Base-by-base conservation (phyloP, 2,888 invertebrate genomes). In the Ypsolopha sequella region DNA sequence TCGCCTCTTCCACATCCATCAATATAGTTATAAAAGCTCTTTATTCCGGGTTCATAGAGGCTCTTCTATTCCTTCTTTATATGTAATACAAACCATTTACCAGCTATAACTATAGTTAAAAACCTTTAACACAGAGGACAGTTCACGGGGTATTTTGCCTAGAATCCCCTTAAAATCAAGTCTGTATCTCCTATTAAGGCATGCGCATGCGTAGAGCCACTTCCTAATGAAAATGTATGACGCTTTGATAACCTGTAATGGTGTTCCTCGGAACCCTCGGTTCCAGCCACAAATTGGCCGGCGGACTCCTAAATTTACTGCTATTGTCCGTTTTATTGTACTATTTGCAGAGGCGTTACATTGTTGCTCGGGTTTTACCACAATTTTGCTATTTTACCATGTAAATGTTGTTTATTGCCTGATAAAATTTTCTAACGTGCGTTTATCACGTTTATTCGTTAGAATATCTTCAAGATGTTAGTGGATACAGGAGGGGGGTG, bases 221-320 rank as follows among this genome's bases (percentile, higher is more conserved):
- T 55, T 56, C 64, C 65, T 82, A 82, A 82, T 82, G 82, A 82
- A 80, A 80, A 82, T 69, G 67, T 79, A 82, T 77, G 82, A 82
- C 78, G 70, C 78, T 76, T 79, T 80, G 81, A 80, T 79, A 80
- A 69, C 81, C 80, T 63, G 73, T 75, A 80, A 77, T 77, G 80
- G 82, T 66, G 64, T 59, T 68, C 64, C 62, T 7, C 38, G 65
- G 67, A 65, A 69, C 70, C 67, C 65, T 66, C 64, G 61, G 58
- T 58, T 54, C 58, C 51, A 59, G 62, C 53, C 63, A 63, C 77
- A 76, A 77, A 79, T 80, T 80, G 76, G 76, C 66, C 64, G 50
- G 57, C 59, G 61, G 64, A 62, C 62, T 66, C 58, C 69, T 70
- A 73, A n/a, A 73, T 73, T 76, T 73, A 75, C 61, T 58, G 56